Evolutionary conservation across 1,140 invertebrate species (phyloP), one percentile per base, ranked within the genome.

Genomic region (Ceratitis capitata): DNA sequence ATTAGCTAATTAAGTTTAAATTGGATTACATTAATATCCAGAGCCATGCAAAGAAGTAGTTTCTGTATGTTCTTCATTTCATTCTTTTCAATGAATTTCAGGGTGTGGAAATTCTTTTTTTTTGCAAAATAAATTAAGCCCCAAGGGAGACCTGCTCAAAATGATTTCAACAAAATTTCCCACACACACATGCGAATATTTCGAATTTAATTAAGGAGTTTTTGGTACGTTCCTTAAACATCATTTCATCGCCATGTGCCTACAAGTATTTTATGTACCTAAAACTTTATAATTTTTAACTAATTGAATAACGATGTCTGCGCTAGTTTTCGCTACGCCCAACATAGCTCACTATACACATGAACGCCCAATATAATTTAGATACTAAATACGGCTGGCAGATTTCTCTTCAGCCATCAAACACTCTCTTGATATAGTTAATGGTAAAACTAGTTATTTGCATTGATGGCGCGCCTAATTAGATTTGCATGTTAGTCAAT

Each of bases 301-400:
- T 78, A 78, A 78, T 78, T 42, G 45, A 19, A 78, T 78, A 78
- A 78, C 69, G 69, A 45, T 78, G 69, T 78, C 69, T 78, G n/a
- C 69, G 35, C 29, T 35, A 78, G 39, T 9, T 78, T 39, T 10
- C 69, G 32, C 19, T 32, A 12, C 64, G 39, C 32, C 23, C 58
- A 29, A 61, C 58, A 26, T 61, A 12, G 14, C 51, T 19, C 4
- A 1, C 51, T 19, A 19, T 49, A 7, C 47, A 53, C 51, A 53
- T 19, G n/a, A 4, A 19, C 51, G 14, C 4, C 10, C 51, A 14
- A 29, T 29, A 26, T 56, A 9, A 56, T 56, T 56, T 19, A 56
- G n/a, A n/a, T n/a, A n/a, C n/a, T n/a, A n/a, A n/a, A n/a, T n/a
- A n/a, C n/a, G 9, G 51, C 19, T 56, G 0, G 19, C n/a, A n/a